Percentiles rank a stretch among this genome's conserved stretches.
phyloP scores from a whole-genome alignment of 2,113 vertebrate species.

The Dicrurus megarhynchus region DNA sequence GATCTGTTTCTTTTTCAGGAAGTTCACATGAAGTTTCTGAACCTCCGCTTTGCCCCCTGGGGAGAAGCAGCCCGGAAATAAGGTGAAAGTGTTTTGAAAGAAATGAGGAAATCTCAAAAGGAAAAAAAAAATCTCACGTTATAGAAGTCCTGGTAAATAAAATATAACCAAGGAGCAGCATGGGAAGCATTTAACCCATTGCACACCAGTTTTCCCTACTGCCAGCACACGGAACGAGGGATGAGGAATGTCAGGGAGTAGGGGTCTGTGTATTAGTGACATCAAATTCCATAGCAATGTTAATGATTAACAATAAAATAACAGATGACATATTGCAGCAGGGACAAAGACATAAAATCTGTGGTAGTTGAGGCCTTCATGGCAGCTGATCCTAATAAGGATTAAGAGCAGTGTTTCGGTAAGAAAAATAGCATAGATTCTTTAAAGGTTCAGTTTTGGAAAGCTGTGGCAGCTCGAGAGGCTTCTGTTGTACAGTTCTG shows the following conservation, averaged over 20 bases:
- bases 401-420: background rate
- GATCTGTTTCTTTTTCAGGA: slow-evolving; percentile 68
- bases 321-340: rapidly evolving
- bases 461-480: background rate
- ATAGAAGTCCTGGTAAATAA: slow-evolving; percentile 45
- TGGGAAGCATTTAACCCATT: slow-evolving; percentile 25
- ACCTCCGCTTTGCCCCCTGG: background rate
- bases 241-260: background rate
- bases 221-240: background rate
- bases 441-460: background rate
- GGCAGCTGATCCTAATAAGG: background rate
- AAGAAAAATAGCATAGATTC: background rate
- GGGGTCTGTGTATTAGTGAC: background rate
- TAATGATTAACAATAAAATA: background rate
- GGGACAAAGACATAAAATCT: background rate
- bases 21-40: slow-evolving; percentile 58
- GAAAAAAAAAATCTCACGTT: background rate
- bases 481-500: background rate
- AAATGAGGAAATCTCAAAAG: slow-evolving; percentile 48
- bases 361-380: background rate
- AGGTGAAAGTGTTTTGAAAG: slow-evolving; percentile 53
- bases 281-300: background rate
- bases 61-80: slow-evolving; percentile 38
- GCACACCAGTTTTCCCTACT: background rate
- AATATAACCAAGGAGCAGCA: slow-evolving; percentile 19